Evolutionary conservation across 2,888 invertebrate species (phyloP), one percentile per base, ranked within the genome.

Genomic region (Andrena hattorfiana): DNA sequence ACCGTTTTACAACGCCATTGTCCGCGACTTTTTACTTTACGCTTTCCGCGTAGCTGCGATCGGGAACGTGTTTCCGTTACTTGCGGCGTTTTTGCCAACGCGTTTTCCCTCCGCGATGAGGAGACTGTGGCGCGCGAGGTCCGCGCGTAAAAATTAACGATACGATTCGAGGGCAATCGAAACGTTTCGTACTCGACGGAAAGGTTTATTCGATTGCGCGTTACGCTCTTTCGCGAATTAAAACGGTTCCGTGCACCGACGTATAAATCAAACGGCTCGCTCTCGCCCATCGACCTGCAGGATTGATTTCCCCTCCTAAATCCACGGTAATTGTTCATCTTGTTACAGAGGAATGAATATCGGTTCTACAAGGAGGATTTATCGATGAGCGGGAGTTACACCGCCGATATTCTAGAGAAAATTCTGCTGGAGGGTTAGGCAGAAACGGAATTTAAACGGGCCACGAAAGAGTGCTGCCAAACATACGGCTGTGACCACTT

Each of bases 331-430:
- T 63, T 63, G 51, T 69, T 76, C 76, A 54, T 69, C 62, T 51
- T 56, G 68, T 76, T 76, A 69, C 51, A 23, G 56, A 26, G 51
- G 42, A 54, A 69, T 20, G 76, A 63, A 76, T 76, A 76, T 76
- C 76, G 62, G 23, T 20, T 54, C 63, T 69, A 62, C 10, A 4
- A 10, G 16, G 69, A 54, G 69, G 42, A 76, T 76, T 69, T 69
- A 76, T 76, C 62, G 62, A n/a, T 26, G 10, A 10, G 56, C 32
- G 0, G n/a, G 35, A 35, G 51, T 62, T 62, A 51, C 30, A 42
- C 35, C 32, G 20, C 23, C 54, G 68, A 26, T 69, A 63, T 63
- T 63, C 42, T 20, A 3, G n/a, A 42, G 42, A 42, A 42, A 42
- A 13, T 42, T 16, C 42, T 42, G 16, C 16, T 5, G 42, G 1